Evolutionary conservation across 2,888 invertebrate species (phyloP), one percentile per base, ranked within the genome.

Genomic region (Andrena marginata): DNA sequence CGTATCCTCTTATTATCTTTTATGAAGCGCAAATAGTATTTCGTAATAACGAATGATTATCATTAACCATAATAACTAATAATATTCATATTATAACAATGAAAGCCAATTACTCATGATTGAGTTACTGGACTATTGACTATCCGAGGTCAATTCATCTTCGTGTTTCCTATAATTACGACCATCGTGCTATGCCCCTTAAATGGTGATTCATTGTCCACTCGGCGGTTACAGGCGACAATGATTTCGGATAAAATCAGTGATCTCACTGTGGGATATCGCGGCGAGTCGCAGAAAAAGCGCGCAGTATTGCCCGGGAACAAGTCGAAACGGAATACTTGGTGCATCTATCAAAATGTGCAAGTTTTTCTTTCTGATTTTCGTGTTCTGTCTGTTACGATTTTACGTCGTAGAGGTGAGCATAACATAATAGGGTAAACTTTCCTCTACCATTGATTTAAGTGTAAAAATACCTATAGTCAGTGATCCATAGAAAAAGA

Each of bases 191-290:
- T 49, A 35, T 5, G 20, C 26, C 26, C 26, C 13, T 48, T 29
- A 69, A 31, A 29, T 33, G 16, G 2, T 10, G 20, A 8, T 31
- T 68, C 13, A 10, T 48, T 33, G 42, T 59, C 13, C 16, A n/a
- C n/a, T 16, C 20, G n/a, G 5, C n/a, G 42, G 29, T 4, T 49
- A 13, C 8, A 2, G 31, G 33, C 13, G 48, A 77, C n/a, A 77
- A 60, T 59, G 48, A 48, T 4, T 10, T 26, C 20, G n/a, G 79
- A 80, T 80, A 78, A 35, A 33, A 80, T 78, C 79, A 56, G 6
- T 5, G 8, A 56, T 63, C 16, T 6, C 13, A 3, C 33, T 31
- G 3, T 20, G 23, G 33, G 26, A 63, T 54, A 64, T 26, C 16
- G 10, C 6, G 49, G 29, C 7, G 5, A 29, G 29, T 42, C 1